phyloP scores from a whole-genome alignment of 2,113 vertebrate species.

The Asarcornis scutulata region DNA sequence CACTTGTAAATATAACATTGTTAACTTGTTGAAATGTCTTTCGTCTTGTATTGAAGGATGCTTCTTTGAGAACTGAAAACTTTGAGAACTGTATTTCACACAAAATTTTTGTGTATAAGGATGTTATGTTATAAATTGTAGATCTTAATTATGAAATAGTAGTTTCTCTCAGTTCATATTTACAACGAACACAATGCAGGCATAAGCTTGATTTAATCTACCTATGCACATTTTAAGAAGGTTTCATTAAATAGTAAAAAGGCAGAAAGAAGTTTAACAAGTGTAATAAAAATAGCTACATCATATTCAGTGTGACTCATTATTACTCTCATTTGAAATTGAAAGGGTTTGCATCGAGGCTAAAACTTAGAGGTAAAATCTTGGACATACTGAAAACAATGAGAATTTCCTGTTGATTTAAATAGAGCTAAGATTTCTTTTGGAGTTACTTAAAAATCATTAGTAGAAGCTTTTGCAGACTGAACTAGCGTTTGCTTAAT shows the following conservation, averaged over 20 bases:
- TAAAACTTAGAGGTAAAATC: background rate
- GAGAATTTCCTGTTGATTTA: slow-evolving; percentile 26
- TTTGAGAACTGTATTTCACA: background rate
- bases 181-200: background rate
- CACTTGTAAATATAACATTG: background rate
- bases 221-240: background rate
- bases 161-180: background rate
- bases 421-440: slow-evolving; percentile 11
- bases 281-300: background rate
- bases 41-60: background rate
- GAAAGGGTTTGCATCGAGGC: background rate
- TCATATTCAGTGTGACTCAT: background rate
- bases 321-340: background rate
- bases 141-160: background rate
- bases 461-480: slow-evolving; percentile 10
- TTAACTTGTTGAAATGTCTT: background rate
- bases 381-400: background rate
- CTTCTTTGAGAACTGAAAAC: background rate
- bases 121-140: background rate
- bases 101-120: background rate
- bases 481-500: slow-evolving; percentile 39
- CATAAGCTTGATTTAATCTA: background rate
- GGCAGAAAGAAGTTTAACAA: background rate
- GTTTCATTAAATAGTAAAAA: background rate
- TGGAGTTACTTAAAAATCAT: slow-evolving; percentile 40